These are phyloP conservation scores for Venustoraphidia nigricollis DNA, from an alignment of 2,888 invertebrate species.

Conservation along the genomic window DNA sequence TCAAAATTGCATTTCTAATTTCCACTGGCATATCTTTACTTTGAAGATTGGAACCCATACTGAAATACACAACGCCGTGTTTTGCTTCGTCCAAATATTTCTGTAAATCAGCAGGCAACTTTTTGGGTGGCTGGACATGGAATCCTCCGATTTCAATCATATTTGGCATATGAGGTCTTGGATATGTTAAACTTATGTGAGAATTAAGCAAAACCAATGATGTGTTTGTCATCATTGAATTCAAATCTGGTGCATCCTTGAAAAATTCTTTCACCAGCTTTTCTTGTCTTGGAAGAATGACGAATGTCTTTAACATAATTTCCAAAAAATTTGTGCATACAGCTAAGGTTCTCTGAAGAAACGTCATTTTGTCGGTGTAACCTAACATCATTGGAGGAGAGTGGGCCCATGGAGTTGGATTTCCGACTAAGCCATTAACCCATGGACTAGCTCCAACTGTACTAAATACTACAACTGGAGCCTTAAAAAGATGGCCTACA, in stretches of 20 bases:
- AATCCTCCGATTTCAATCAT: slow-evolving; percentile 20
- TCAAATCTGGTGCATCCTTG: slow-evolving; percentile 16
- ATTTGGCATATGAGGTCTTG: slow-evolving; percentile 35
- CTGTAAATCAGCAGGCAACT: slow-evolving; percentile 15
- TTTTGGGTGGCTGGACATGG: slow-evolving; percentile 14
- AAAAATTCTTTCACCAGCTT: slow-evolving; percentile 11
- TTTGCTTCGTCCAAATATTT: slow-evolving; percentile 18
- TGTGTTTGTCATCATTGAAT: slow-evolving; percentile 10
- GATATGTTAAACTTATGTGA: slow-evolving; percentile 24
- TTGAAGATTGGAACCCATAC: slow-evolving; percentile 22
- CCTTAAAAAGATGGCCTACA: slow-evolving; percentile 22
- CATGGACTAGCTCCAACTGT: slow-evolving; percentile 29
- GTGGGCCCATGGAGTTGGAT: slow-evolving; percentile 31
- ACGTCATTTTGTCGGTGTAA: slow-evolving; percentile 29
- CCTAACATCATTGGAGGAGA: slow-evolving; percentile 30
- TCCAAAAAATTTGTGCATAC: no score
- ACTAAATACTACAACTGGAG: slow-evolving; percentile 24
- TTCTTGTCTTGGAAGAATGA: slow-evolving; percentile 1
- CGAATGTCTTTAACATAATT: no score
- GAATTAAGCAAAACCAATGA: slow-evolving; percentile 20
- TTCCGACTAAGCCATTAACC: slow-evolving; percentile 30
- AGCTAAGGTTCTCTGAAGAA: slow-evolving; percentile 27
- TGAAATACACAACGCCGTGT: slow-evolving; percentile 22
- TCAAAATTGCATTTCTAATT: slow-evolving; percentile 16
- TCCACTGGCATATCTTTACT: slow-evolving; percentile 16